A percentile compares a stretch with the other conserved stretches of the same genome.
Conservation (phyloP, 1,140 invertebrate genomes). For the Musca vetustissima region DNA sequence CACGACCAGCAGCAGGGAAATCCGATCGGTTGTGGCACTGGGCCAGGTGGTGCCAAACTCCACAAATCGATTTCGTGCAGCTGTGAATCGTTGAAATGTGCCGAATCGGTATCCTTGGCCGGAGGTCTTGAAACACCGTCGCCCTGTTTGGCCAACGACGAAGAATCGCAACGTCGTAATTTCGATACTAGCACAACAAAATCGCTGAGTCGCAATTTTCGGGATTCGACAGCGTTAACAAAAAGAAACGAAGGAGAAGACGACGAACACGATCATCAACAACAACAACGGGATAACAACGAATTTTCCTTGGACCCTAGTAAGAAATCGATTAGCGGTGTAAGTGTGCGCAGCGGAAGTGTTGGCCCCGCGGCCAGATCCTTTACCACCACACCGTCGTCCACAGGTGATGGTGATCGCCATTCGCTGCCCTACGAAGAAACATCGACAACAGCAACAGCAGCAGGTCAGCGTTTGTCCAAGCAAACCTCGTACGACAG, state of each 20-base stretch:
- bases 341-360: neutral
- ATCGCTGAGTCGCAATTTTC: neutral
- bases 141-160: no score
- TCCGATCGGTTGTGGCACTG: neutral
- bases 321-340: no score
- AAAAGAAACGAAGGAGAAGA: no score
- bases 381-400: neutral
- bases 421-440: constrained; percentile 31
- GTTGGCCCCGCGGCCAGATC: neutral
- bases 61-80: constrained; percentile 36
- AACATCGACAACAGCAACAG: constrained; percentile 36
- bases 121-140: no score
- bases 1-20: neutral
- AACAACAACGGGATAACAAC: constrained; percentile 22
- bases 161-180: neutral
- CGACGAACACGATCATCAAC: no score
- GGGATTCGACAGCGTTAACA: neutral
- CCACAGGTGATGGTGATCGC: constrained; percentile 42
- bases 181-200: no score
- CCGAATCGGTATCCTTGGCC: neutral
- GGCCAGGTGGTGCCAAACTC: constrained; percentile 20
- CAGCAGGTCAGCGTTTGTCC: constrained; percentile 38
- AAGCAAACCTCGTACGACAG: constrained; percentile 50
- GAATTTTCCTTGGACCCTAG: constrained; percentile 27
- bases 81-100: constrained; percentile 38